Evolutionary conservation across 2,888 invertebrate species (phyloP).

Genomic region (Gastrophysa polygoni): DNA sequence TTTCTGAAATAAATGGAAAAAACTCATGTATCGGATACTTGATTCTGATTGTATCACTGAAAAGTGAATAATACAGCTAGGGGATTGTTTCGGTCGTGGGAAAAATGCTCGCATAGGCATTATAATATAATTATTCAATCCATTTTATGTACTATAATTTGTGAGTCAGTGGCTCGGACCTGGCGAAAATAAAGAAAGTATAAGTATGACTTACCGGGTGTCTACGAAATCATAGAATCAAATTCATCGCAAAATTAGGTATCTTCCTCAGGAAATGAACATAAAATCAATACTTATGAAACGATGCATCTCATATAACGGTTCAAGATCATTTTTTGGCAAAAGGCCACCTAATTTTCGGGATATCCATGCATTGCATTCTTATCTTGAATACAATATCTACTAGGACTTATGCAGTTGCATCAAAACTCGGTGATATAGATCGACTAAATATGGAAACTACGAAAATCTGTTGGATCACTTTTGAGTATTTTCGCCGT

Average conservation of each 20-base stretch:
- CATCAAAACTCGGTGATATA: too few species aligned
- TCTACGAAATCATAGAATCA: not conserved
- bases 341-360: too few species aligned
- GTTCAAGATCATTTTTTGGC: too few species aligned
- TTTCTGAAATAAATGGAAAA: not conserved
- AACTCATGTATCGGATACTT: not conserved
- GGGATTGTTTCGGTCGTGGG: constrained; percentile 24
- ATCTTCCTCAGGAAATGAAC: too few species aligned
- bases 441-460: too few species aligned
- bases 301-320: too few species aligned
- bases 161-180: constrained; percentile 10
- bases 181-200: constrained; percentile 1
- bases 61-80: constrained; percentile 8
- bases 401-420: too few species aligned
- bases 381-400: too few species aligned
- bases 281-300: too few species aligned
- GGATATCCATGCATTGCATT: too few species aligned
- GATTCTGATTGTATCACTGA: constrained; percentile 4
- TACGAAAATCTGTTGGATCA: too few species aligned
- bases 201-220: not conserved
- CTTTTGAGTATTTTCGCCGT: too few species aligned
- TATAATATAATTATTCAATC: constrained; percentile 20
- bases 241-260: not conserved
- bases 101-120: constrained; percentile 15
- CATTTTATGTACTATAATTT: constrained; percentile 12